phyloP scores from a whole-genome alignment of 2,888 invertebrate species.

The Sepiola atlantica region DNA sequence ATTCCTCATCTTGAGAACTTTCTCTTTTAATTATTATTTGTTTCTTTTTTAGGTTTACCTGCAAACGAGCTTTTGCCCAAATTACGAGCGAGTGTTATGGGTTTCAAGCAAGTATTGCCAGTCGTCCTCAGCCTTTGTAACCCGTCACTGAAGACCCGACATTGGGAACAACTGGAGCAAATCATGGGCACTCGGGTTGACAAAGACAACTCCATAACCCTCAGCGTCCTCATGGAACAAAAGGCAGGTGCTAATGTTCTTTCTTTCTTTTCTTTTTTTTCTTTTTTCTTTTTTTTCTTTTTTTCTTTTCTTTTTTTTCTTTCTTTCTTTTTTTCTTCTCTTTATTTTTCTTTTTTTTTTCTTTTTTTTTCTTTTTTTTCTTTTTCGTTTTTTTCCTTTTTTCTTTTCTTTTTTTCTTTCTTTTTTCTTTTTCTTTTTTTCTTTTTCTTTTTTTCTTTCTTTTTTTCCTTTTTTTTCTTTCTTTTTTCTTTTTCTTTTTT shows the following conservation, averaged over 20 bases:
- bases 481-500: too few relatives aligned
- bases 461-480: too few relatives aligned
- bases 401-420: too few relatives aligned
- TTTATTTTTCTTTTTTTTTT: too few relatives aligned
- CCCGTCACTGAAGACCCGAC: conserved; percentile 71
- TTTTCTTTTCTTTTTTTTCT: too few relatives aligned
- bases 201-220: conserved; percentile 72
- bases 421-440: too few relatives aligned
- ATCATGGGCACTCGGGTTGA: conserved; percentile 58
- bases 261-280: too few relatives aligned
- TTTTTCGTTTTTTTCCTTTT: too few relatives aligned
- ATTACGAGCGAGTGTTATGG: conserved; percentile 72
- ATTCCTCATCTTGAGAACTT: neutral
- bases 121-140: conserved; percentile 74
- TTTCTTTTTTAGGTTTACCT: conserved; percentile 67
- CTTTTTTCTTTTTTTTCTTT: neutral
- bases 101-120: conserved; percentile 74
- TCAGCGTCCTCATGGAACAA: conserved; percentile 73
- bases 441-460: too few relatives aligned
- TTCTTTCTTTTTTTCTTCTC: too few relatives aligned
- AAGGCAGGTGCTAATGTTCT: conserved; percentile 64
- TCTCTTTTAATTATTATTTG: neutral
- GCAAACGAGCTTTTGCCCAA: conserved; percentile 73
- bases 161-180: conserved; percentile 72
- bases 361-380: too few relatives aligned